phyloP scores from a whole-genome alignment of 2,888 invertebrate genomes.

The Lycophotia porphyrea region DNA sequence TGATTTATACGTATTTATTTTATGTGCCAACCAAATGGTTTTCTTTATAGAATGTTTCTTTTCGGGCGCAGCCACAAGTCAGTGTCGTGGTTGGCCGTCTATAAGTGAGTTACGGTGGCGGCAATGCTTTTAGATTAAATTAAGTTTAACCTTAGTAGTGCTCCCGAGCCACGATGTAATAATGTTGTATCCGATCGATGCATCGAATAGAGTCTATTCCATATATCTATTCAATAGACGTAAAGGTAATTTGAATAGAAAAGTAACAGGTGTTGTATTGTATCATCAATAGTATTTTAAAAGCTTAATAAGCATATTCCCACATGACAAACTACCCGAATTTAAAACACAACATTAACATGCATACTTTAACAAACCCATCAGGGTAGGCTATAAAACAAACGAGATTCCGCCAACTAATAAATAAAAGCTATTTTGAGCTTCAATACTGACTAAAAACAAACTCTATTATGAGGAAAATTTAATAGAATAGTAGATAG shows the following conservation, averaged over 20 bases:
- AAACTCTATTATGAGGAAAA: conserved; percentile 27
- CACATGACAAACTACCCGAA: neutral
- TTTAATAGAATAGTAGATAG: conserved; percentile 70
- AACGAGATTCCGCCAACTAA: conserved; percentile 20
- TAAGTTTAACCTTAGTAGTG: conserved; percentile 74
- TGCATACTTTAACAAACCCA: conserved; percentile 27
- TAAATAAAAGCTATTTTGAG: conserved; percentile 31
- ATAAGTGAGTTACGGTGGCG: conserved; percentile 75
- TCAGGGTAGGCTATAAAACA: conserved; percentile 31
- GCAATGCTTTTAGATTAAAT: conserved; percentile 79
- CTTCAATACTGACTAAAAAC: conserved; percentile 18
- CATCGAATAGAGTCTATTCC: neutral
- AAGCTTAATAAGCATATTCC: neutral
- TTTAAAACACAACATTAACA: conserved; percentile 27
- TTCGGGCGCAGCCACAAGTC: conserved; percentile 75
- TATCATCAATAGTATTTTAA: neutral
- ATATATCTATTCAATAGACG: neutral
- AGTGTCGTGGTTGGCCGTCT: conserved; percentile 72
- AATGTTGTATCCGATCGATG: conserved; percentile 39
- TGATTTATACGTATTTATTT: conserved; percentile 89
- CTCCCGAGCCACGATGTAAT: conserved; percentile 65
- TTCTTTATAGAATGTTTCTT: conserved; percentile 82
- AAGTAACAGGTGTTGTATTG: neutral
- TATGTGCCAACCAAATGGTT: conserved; percentile 86
- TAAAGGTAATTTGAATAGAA: neutral